A percentile compares a stretch with the other conserved stretches of the same genome.
phyloP scores from a whole-genome alignment of 2,113 vertebrate genomes.

The Phrynocephalus versicolor region DNA sequence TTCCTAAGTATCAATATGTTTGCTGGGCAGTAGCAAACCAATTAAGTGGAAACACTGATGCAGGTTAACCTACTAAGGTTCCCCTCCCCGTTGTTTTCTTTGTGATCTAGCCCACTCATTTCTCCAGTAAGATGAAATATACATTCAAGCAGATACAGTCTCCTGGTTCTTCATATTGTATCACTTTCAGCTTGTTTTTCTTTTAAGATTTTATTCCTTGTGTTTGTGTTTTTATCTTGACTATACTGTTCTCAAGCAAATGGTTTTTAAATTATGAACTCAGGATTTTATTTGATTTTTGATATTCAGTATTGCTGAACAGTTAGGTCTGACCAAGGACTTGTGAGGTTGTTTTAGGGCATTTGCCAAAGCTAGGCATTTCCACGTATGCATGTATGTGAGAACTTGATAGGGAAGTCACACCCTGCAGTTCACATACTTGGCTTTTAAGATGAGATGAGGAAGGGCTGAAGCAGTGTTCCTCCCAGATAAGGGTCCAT shows the following conservation, averaged over 20 bases:
- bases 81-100: not conserved
- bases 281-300: not conserved
- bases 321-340: conserved; percentile 27
- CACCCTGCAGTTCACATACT: conserved; percentile 45
- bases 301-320: conserved; percentile 33
- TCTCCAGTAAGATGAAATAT: conserved; percentile 8
- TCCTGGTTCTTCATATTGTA: conserved; percentile 10
- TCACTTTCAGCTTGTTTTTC: conserved; percentile 18
- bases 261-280: conserved; percentile 30
- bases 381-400: not conserved
- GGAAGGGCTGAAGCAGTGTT: not conserved
- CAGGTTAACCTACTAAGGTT: conserved; percentile 31
- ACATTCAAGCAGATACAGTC: not conserved
- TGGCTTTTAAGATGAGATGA: conserved; percentile 7
- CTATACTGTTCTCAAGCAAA: not conserved
- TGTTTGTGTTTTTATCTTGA: conserved; percentile 35
- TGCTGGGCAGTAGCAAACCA: conserved; percentile 29
- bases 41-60: conserved; percentile 34
- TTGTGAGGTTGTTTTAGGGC: conserved; percentile 17
- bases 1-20: conserved; percentile 51
- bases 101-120: not conserved
- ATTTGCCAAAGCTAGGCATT: conserved; percentile 26
- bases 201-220: conserved; percentile 33
- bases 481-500: conserved; percentile 21
- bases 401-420: not conserved